phyloP scores from a whole-genome alignment of 1,140 invertebrate species.

The Drosophila biarmipes region DNA sequence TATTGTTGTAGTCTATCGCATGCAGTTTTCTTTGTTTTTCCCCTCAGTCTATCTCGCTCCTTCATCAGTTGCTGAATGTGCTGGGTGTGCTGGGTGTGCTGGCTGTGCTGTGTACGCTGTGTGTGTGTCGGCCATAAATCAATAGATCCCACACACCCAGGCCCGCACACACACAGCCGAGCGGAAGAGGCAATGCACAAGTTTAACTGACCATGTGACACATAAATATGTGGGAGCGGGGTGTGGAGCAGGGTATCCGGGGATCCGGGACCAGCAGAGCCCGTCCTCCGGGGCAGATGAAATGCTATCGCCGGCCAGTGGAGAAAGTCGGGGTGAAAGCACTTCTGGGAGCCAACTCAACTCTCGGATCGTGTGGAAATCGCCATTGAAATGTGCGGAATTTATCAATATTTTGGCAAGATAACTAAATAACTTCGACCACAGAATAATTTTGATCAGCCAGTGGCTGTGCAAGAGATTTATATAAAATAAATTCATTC shows the following conservation, averaged over 20 bases:
- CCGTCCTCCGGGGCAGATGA: slow-evolving; percentile 31
- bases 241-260: background rate
- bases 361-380: slow-evolving; percentile 42
- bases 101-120: slow-evolving; percentile 15
- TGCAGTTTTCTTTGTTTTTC: slow-evolving; percentile 62
- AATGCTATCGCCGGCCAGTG: slow-evolving; percentile 24
- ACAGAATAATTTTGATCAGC: background rate
- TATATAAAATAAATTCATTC: too few species aligned
- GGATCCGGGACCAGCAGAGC: background rate
- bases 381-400: slow-evolving; percentile 20
- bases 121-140: slow-evolving; percentile 47
- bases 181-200: slow-evolving; percentile 73
- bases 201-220: slow-evolving; percentile 79
- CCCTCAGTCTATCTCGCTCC: slow-evolving; percentile 37
- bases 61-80: slow-evolving; percentile 31
- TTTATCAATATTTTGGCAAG: slow-evolving; percentile 31
- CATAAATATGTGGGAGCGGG: slow-evolving; percentile 56
- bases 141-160: slow-evolving; percentile 33
- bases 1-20: slow-evolving; percentile 54
- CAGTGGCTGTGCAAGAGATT: background rate
- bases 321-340: slow-evolving; percentile 2
- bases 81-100: slow-evolving; percentile 3
- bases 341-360: slow-evolving; percentile 30
- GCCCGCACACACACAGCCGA: slow-evolving; percentile 22
- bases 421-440: slow-evolving; percentile 16